Base-by-base conservation (phyloP, 30 jellyfish, hydroid and myxozoan genomes). In the Pelagia noctiluca region DNA sequence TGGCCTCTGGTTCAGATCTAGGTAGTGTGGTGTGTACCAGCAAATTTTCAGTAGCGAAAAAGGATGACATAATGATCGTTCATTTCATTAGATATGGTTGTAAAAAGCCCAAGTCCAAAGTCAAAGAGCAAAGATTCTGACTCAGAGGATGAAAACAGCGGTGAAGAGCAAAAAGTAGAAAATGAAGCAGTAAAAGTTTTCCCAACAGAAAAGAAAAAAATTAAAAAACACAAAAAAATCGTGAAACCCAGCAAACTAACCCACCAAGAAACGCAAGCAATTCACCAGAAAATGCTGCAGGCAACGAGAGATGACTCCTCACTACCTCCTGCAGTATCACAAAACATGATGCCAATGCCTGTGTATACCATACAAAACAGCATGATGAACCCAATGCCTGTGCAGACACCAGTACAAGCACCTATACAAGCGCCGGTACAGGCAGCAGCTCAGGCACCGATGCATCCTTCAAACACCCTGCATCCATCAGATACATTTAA, bases 231-330 rank as follows among this genome's bases (percentile, higher is more conserved):
- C 65, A 86, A 79, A 68, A 78, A 77, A 37, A 82, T 78, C 38
- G 84, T 69, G 31, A 88, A 88, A 49, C 22, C 84, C 28, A 54
- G 84, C 3, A 86, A 80, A 77, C 48, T 76, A 35, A 63, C 97
- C 21, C 79, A 91, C 4, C 79, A 83, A 7, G 97, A 83, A 73
- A 80, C 87, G 35, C 93, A 83, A 28, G 81, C 76, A 24, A 81
- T 92, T 4, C 98, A 92, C 54, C 88, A 80, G 57, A 92, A 87
- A 62, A 86, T 92, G 96, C 85, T 92, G 16, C 86, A 74, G 34
- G 96, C 93, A 30, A 85, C 98, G 2, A 75, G 47, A 32, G 98
- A 92, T 42, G 88, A 86, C 33, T 84, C 96, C 10, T 53, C 84
- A 28, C 82, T 65, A 18, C 96, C 98, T 13, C 31, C 68, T 65